Conservation (phyloP, 2,113 vertebrate species). For the Saccopteryx bilineata region DNA sequence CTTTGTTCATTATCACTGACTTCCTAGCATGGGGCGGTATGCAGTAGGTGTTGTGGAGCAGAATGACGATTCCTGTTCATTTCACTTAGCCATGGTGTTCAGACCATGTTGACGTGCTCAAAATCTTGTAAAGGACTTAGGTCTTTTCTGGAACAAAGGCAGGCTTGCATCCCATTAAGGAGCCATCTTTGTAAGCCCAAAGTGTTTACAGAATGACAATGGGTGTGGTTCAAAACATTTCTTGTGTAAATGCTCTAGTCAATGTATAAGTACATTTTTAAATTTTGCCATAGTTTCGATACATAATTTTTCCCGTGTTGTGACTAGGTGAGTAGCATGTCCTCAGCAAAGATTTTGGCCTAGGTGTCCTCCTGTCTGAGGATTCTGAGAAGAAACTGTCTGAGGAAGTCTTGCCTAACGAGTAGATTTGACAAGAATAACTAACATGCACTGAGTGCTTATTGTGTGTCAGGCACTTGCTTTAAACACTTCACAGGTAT, state of each 20-base stretch:
- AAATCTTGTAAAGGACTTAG: neutral
- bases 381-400: neutral
- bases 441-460: neutral
- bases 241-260: neutral
- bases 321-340: neutral
- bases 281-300: neutral
- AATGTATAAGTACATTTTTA: neutral
- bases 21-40: neutral
- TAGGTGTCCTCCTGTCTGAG: neutral
- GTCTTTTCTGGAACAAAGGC: neutral
- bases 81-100: neutral
- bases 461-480: neutral
- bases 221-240: neutral
- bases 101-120: neutral
- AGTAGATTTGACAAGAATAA: neutral
- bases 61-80: neutral
- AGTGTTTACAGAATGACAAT: neutral
- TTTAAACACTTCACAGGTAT: neutral
- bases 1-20: neutral
- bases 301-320: neutral
- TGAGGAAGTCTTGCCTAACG: neutral
- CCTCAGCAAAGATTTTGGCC: neutral
- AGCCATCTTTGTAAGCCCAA: neutral
- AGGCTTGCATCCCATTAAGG: neutral
- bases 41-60: neutral